phyloP scores from a whole-genome alignment of 2,797 vertebrate species.

The Phoeniculus purpureus region DNA sequence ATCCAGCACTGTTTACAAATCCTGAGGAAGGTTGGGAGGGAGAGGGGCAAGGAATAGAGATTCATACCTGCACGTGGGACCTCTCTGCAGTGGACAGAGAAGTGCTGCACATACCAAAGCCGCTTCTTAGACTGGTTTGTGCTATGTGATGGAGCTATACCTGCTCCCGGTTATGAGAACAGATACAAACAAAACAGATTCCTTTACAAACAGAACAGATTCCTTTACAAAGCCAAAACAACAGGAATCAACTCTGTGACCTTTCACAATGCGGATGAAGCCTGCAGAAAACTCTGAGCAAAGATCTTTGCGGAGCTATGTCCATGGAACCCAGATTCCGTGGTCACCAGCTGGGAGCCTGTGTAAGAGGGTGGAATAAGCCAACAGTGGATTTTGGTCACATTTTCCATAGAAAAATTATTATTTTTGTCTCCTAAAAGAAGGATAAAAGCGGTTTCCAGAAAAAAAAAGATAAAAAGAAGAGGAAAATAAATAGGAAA shows the following conservation, averaged over 20 bases:
- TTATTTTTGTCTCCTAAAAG: neutral
- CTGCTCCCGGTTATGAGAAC: neutral
- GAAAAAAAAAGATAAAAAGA: too few species aligned
- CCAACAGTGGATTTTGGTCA: neutral
- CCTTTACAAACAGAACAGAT: neutral
- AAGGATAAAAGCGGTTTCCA: neutral
- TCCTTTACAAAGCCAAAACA: neutral
- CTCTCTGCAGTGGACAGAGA: neutral
- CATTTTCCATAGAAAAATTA: neutral
- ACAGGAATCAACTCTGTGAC: neutral
- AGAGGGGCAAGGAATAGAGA: accelerated
- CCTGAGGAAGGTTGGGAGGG: too few species aligned
- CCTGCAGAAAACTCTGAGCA: neutral
- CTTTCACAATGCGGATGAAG: neutral
- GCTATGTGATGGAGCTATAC: neutral
- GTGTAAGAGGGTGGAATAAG: neutral
- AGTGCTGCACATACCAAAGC: accelerated
- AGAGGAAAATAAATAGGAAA: neutral
- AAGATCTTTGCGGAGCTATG: neutral
- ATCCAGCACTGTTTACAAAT: neutral
- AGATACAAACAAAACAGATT: too few species aligned
- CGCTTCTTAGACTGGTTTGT: neutral
- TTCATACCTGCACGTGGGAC: accelerated
- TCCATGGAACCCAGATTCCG: neutral
- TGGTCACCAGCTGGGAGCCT: neutral